Percentiles rank a stretch among this genome's conserved stretches.
phyloP scores from a whole-genome alignment of 2,888 invertebrate genomes.

The Agrotis ipsilon region DNA sequence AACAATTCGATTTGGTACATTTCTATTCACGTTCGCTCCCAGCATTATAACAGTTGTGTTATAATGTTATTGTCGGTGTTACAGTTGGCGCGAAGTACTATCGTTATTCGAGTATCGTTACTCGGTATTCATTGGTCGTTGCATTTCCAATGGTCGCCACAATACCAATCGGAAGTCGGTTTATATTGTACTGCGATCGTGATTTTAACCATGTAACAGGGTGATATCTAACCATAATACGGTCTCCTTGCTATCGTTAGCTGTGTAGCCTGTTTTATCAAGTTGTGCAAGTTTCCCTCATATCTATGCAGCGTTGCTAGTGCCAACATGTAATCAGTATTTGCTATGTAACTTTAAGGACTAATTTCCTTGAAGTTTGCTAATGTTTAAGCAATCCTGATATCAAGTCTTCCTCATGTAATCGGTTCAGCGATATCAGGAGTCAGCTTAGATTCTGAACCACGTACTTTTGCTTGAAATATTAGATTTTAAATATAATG shows the following conservation, averaged over 20 bases:
- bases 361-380: constrained; percentile 34
- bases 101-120: constrained; percentile 54
- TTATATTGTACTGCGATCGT: constrained; percentile 30
- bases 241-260: constrained; percentile 18
- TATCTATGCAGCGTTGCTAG: constrained; percentile 20
- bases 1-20: constrained; percentile 21
- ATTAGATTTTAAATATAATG: too few relatives aligned
- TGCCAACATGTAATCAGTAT: constrained; percentile 30
- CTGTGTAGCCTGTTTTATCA: background rate
- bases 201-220: constrained; percentile 41
- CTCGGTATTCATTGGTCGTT: constrained; percentile 52
- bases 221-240: constrained; percentile 31
- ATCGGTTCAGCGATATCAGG: background rate
- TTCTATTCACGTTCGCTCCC: constrained; percentile 34
- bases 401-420: background rate
- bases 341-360: constrained; percentile 15
- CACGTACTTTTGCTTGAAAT: too few relatives aligned
- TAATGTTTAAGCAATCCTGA: background rate
- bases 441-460: background rate
- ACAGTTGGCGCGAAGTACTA: constrained; percentile 39
- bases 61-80: constrained; percentile 46
- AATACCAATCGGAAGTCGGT: constrained; percentile 48
- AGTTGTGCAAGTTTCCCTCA: constrained; percentile 29
- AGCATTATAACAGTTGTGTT: constrained; percentile 44
- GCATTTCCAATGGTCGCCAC: constrained; percentile 40